Evolutionary conservation across 2,797 vertebrate genomes (phyloP).

Genomic region (Furcifer pardalis): DNA sequence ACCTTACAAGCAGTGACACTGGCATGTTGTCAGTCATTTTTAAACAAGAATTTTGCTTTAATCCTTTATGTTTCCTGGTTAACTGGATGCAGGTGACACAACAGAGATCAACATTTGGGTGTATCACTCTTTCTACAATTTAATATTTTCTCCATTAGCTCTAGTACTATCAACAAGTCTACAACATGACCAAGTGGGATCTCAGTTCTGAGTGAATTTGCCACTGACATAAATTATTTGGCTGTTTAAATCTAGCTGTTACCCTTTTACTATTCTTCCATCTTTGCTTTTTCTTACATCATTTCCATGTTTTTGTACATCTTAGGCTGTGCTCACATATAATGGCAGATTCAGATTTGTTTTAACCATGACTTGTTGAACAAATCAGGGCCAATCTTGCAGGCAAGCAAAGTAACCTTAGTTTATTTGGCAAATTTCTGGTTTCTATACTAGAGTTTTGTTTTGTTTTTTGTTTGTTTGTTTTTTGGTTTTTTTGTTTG

Average conservation of each 20-base stretch:
- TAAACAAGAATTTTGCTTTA: background rate
- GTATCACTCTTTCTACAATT: background rate
- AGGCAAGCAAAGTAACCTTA: background rate
- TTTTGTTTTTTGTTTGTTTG: no score
- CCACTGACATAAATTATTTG: background rate
- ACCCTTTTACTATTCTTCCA: background rate
- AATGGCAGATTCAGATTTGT: no score
- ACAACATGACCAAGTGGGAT: background rate
- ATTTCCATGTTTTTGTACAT: background rate
- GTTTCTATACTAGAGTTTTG: background rate
- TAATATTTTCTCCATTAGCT: background rate
- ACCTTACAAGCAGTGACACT: background rate
- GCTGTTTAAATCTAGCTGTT: background rate
- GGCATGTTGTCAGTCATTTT: background rate
- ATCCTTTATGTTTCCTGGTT: background rate
- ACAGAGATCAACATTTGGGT: background rate
- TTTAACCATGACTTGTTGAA: no score
- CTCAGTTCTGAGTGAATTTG: background rate
- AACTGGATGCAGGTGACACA: background rate
- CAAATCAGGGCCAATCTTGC: background rate
- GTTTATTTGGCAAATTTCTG: background rate
- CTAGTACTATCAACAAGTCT: background rate
- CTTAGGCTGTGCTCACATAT: background rate
- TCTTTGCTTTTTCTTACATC: background rate
- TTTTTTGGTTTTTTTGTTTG: no score